Conservation (phyloP, 2,113 vertebrate species). For the Meleagris gallopavo region DNA sequence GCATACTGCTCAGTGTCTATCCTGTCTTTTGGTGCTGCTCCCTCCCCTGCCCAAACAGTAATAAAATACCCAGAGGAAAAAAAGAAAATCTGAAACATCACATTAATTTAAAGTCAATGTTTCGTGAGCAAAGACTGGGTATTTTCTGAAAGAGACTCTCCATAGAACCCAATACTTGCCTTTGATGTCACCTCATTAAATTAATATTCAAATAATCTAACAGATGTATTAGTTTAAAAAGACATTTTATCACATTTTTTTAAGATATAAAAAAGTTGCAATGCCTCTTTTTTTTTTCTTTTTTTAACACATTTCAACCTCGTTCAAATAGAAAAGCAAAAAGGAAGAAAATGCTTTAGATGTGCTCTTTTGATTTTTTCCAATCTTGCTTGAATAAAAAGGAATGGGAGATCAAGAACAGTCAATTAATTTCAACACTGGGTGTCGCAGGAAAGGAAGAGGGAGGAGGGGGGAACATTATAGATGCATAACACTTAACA, state of each 20-base stretch:
- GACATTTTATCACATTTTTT: constrained; percentile 79
- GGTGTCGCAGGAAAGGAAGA: constrained; percentile 76
- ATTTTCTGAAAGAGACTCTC: constrained; percentile 70
- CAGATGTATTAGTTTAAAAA: constrained; percentile 87
- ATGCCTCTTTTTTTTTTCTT: constrained; percentile 36
- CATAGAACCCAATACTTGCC: constrained; percentile 60
- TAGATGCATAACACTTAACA: constrained; percentile 82
- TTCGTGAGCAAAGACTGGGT: constrained; percentile 77
- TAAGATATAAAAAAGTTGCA: constrained; percentile 70
- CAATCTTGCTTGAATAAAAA: constrained; percentile 85
- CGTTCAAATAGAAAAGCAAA: constrained; percentile 84
- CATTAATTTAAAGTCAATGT: constrained; percentile 80
- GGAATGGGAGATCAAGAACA: constrained; percentile 85
- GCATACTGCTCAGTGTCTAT: constrained; percentile 76
- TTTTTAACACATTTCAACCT: constrained; percentile 78
- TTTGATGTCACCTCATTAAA: constrained; percentile 87
- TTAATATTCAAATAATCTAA: constrained; percentile 84
- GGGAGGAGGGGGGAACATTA: constrained; percentile 65
- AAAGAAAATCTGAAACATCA: constrained; percentile 60
- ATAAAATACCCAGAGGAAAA: constrained; percentile 65
- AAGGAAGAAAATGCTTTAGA: constrained; percentile 83
- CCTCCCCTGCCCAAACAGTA: constrained; percentile 18
- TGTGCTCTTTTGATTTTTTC: constrained; percentile 85
- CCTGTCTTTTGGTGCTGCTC: constrained; percentile 71
- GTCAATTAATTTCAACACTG: constrained; percentile 87